phyloP scores from a whole-genome alignment of 2,113 vertebrate species.

The Platysternon megacephalum region DNA sequence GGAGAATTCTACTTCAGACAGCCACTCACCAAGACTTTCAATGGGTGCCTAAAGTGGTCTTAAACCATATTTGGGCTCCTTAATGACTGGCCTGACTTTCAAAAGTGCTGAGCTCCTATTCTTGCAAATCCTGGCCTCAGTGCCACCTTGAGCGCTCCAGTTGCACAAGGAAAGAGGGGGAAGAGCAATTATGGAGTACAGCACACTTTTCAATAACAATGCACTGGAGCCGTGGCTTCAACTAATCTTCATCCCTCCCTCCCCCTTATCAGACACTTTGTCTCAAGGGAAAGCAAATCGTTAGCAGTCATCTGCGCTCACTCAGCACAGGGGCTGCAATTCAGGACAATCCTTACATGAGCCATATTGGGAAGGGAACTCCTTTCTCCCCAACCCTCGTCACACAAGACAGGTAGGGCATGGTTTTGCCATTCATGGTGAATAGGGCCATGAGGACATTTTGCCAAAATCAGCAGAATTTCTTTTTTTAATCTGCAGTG shows the following conservation, averaged over 20 bases:
- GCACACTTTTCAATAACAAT: neutral
- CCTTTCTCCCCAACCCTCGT: neutral
- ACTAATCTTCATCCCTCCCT: neutral
- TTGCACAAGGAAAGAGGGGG: neutral
- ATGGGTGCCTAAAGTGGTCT: neutral
- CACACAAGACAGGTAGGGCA: neutral
- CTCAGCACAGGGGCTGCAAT: neutral
- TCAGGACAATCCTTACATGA: neutral
- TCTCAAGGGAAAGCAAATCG: neutral
- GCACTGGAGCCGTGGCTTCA: neutral
- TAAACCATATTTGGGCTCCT: neutral
- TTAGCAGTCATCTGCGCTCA: neutral
- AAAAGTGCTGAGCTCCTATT: neutral
- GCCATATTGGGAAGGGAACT: neutral
- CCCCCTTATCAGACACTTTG: neutral
- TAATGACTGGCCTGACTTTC: neutral
- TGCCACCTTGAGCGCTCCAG: neutral
- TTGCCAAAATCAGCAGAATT: neutral
- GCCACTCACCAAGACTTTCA: neutral
- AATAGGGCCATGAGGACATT: neutral
- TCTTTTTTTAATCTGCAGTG: neutral
- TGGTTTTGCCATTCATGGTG: neutral
- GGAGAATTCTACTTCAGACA: neutral
- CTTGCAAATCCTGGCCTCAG: neutral
- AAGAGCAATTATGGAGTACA: neutral